Evolutionary conservation across 2,888 invertebrate species (phyloP).

Genomic region (Andrena bicolor): DNA sequence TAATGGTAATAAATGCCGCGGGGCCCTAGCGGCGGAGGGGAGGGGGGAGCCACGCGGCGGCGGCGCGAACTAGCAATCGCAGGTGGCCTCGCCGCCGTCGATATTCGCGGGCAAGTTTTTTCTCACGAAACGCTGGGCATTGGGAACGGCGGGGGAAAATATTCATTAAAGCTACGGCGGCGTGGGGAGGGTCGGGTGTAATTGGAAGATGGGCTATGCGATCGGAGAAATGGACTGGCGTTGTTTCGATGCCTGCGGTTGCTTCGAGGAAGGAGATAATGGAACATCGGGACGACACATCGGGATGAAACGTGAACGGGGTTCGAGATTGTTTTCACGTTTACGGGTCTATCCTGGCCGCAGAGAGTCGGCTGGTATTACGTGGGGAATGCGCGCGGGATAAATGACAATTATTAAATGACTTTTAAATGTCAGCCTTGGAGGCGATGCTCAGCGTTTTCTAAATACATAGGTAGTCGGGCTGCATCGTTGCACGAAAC

Average conservation of each 20-base stretch:
- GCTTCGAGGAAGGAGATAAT: conserved; percentile 56
- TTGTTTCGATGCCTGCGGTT: conserved; percentile 54
- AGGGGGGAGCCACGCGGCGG: not conserved
- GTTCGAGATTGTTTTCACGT: conserved; percentile 50
- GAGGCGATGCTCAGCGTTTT: conserved; percentile 8
- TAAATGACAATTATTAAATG: conserved; percentile 59
- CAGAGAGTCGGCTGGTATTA: not conserved
- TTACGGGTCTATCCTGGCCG: conserved; percentile 17
- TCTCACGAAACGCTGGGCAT: conserved; percentile 12
- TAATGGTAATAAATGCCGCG: not conserved
- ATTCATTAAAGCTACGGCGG: conserved; percentile 34
- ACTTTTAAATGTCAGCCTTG: conserved; percentile 50
- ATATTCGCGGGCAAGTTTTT: conserved; percentile 3
- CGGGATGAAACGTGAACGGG: conserved; percentile 48
- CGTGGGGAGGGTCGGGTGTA: conserved; percentile 10
- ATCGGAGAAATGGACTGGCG: conserved; percentile 45
- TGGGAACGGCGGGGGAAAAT: conserved; percentile 23
- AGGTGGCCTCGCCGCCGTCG: not conserved
- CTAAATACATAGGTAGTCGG: not conserved
- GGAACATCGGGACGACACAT: conserved; percentile 59
- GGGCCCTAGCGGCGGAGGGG: not conserved
- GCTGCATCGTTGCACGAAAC: not conserved
- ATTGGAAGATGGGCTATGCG: conserved; percentile 45
- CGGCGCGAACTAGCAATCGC: too few species aligned
- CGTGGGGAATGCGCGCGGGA: conserved; percentile 14